These are phyloP conservation scores for Stenchaetothrips biformis DNA, from an alignment of 2,888 invertebrate species.

Conservation along the genomic window DNA sequence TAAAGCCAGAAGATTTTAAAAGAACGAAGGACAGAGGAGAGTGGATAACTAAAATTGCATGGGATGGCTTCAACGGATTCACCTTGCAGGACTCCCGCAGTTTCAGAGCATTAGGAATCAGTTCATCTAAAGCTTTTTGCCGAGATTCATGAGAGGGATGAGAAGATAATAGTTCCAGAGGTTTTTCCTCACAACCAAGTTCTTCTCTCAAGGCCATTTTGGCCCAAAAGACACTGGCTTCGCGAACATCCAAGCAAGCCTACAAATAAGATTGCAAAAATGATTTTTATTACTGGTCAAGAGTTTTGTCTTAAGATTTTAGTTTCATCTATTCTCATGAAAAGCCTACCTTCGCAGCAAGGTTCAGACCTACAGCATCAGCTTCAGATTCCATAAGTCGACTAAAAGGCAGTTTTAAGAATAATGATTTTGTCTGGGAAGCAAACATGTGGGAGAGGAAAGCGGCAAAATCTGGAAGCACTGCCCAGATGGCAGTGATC, in stretches of 20 bases:
- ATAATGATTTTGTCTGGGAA: background rate
- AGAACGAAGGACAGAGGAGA: background rate
- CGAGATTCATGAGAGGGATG: constrained; percentile 52
- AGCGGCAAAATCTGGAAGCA: background rate
- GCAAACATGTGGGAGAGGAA: background rate
- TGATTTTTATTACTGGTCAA: background rate
- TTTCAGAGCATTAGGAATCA: constrained; percentile 26
- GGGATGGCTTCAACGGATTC: too few species aligned
- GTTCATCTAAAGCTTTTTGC: constrained; percentile 39
- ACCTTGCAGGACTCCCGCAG: constrained; percentile 17
- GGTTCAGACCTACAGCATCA: constrained; percentile 52
- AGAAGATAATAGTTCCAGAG: constrained; percentile 51
- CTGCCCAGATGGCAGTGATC: background rate
- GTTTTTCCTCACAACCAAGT: constrained; percentile 5
- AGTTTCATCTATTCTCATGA: background rate
- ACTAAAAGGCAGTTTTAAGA: constrained; percentile 47
- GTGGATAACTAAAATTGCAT: background rate
- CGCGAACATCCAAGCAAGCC: constrained; percentile 53
- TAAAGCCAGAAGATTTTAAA: background rate
- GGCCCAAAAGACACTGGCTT: constrained; percentile 54
- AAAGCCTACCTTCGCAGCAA: constrained; percentile 48
- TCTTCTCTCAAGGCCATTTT: constrained; percentile 44
- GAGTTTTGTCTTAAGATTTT: background rate
- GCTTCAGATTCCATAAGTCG: constrained; percentile 55
- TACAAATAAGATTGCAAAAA: constrained; percentile 34